Base-by-base conservation (phyloP, 2,888 invertebrate genomes). In the Hirtodrosophila cameraria region DNA sequence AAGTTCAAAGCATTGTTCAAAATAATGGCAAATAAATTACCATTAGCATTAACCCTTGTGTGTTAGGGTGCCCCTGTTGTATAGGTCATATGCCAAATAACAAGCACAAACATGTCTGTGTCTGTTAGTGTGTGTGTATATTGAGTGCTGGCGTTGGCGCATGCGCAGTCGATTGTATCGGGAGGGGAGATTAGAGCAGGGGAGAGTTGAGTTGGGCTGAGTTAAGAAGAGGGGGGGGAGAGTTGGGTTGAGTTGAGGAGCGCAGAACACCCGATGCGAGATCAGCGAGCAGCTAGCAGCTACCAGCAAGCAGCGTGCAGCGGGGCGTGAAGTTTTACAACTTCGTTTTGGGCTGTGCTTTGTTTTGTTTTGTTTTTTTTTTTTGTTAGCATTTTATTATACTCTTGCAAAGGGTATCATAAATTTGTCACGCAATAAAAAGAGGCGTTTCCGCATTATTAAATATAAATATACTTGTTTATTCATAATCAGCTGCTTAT, bases 291-390 rank as follows among this genome's bases (percentile, higher is more conserved):
- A n/a, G n/a, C n/a, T n/a, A n/a, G n/a, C n/a, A n/a, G n/a, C n/a
- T n/a, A n/a, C n/a, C n/a, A n/a, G 23, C 23, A 18, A 60, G 48
- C 59, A 3, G 41, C 60, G 54, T 55, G 55, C 74, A 77, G 20
- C 77, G 66, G 54, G 55, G 64, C 81, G 84, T 82, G 61, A 82
- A 81, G 81, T 82, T 83, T 83, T 70, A 64, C 76, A 75, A 78
- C 81, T 81, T 72, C 68, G 63, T 66, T 81, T 81, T 53, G 59
- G 67, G 53, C 77, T 60, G 52, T 62, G 77, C 75, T 80, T 73
- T 75, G 79, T 72, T 68, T 79, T 63, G 54, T 61, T 77, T 67
- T 54, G 45, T 64, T 57, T 67, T 33, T 42, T 54, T 70, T 65
- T 61, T 35, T 50, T 59, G 3, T 18, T n/a, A n/a, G n/a, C n/a